A percentile compares a stretch with the other conserved stretches of the same genome.
Evolutionary conservation across 2,888 invertebrate species (phyloP).

Genomic region (Nebria brevicollis): DNA sequence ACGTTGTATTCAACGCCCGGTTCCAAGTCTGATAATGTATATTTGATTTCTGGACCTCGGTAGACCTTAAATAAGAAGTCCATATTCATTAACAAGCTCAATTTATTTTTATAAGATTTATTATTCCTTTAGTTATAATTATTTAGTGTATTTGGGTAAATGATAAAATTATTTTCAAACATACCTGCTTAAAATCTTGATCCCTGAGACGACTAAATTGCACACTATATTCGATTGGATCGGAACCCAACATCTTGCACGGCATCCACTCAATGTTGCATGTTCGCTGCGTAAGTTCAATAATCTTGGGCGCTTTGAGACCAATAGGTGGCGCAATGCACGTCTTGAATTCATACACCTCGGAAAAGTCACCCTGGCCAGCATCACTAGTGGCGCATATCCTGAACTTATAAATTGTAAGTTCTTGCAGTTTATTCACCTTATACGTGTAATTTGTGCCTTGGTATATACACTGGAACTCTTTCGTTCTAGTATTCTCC

Average conservation of each 20-base stretch:
- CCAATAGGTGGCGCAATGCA: conserved; percentile 82
- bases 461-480: conserved; percentile 79
- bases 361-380: conserved; percentile 83
- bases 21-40: conserved; percentile 75
- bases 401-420: conserved; percentile 83
- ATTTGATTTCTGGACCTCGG: conserved; percentile 71
- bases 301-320: conserved; percentile 76
- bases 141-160: not conserved
- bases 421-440: conserved; percentile 84
- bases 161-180: conserved; percentile 44
- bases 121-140: not conserved
- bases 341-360: conserved; percentile 76
- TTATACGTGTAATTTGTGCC: conserved; percentile 83
- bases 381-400: conserved; percentile 88
- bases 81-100: not conserved
- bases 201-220: conserved; percentile 73
- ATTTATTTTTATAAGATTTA: too few relatives aligned
- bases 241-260: conserved; percentile 68
- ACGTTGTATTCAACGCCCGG: conserved; percentile 80
- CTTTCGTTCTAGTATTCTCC: conserved; percentile 74
- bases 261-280: conserved; percentile 75
- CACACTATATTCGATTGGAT: conserved; percentile 79
- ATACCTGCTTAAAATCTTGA: conserved; percentile 72
- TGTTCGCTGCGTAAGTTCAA: conserved; percentile 66
- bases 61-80: conserved; percentile 68